Evolutionary conservation across 2,113 vertebrate genomes (phyloP), one percentile per base, ranked within the genome.

Genomic region (Sylvilagus bachmani): DNA sequence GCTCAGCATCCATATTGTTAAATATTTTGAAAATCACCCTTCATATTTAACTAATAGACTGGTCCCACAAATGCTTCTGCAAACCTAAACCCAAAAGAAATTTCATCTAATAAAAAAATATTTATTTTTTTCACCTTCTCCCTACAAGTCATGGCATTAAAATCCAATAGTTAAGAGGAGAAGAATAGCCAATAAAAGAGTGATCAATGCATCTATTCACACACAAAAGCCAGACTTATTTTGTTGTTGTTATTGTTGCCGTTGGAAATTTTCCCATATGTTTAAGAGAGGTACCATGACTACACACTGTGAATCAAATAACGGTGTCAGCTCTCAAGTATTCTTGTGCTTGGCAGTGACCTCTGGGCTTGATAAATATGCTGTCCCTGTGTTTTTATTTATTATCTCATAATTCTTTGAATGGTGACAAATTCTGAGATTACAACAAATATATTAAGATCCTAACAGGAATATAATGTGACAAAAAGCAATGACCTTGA

Each of bases 371-470:
- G 81, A 96, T 79, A 97, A 97, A 98, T 93, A 97, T 71, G 95
- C 95, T 92, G 31, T 75, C 79, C 96, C 93, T 77, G 31, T 94
- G 89, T 90, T 97, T 98, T 98, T 84, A 85, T 87, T 93, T 97
- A 96, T 95, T 95, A 97, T 96, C 96, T 97, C 92, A 91, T 96
- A 97, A 97, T 97, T 96, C 97, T 96, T 96, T 91, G 96, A 91
- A 97, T 96, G 94, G 97, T 51, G 92, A 96, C 78, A 98, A 86
- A 97, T 98, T 98, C 97, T 97, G 86, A 97, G 94, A 97, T 97
- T 97, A 95, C 81, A 95, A 73, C 36, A 96, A 97, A 97, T 83
- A 70, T 95, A 97, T 62, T 69, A 95, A 84, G 81, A 95, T 96
- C 86, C 85, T 69, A 90, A 36, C 67, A 83, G 77, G 82, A 97